phyloP scores from a whole-genome alignment of 2,888 invertebrate species.

The Mimachlamys varia region DNA sequence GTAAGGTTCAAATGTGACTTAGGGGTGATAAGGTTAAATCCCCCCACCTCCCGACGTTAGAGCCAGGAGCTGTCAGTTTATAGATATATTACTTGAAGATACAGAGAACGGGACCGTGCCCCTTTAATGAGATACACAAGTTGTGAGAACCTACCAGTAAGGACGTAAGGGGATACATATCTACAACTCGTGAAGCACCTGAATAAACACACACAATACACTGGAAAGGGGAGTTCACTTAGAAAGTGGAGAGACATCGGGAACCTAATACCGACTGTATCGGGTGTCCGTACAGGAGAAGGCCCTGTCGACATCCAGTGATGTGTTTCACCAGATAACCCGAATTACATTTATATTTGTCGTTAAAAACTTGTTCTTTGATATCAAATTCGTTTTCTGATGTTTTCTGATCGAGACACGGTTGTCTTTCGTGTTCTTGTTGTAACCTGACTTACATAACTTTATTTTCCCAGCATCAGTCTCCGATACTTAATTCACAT shows the following conservation, averaged over 20 bases:
- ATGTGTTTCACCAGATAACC: neutral
- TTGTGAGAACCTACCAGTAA: neutral
- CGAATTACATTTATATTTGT: neutral
- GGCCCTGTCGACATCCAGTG: neutral
- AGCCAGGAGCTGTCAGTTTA: neutral
- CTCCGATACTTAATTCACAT: neutral
- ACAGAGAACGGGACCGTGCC: too few relatives aligned
- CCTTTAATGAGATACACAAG: too few relatives aligned
- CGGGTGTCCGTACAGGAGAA: neutral
- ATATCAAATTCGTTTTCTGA: neutral
- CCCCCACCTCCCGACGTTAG: too few relatives aligned
- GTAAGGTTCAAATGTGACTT: too few relatives aligned
- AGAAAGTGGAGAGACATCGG: conserved; percentile 25
- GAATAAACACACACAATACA: conserved; percentile 31
- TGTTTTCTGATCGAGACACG: neutral
- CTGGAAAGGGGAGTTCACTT: neutral
- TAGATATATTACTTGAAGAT: neutral
- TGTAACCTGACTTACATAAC: neutral
- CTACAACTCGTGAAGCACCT: conserved; percentile 24
- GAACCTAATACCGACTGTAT: neutral
- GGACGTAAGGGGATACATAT: neutral
- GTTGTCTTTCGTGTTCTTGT: neutral
- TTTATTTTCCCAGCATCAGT: neutral
- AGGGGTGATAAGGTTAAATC: too few relatives aligned
- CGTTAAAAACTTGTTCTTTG: neutral